Evolutionary conservation across 1,140 invertebrate genomes (phyloP).

Genomic region (fruit fly (Drosophila melanogaster)): DNA sequence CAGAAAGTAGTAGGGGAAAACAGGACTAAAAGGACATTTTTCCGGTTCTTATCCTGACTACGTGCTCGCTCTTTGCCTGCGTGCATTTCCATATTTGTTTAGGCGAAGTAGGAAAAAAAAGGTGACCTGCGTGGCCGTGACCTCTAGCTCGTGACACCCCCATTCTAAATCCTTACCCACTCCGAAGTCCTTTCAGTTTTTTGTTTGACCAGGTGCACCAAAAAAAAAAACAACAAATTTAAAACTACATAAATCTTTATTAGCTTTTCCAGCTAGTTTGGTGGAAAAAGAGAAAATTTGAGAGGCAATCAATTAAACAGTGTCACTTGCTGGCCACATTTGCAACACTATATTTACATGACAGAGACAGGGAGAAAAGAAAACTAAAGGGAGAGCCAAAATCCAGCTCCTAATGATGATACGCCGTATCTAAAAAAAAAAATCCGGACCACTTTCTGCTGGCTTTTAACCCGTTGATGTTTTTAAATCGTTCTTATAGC

Average conservation of each 20-base stretch:
- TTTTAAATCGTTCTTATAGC: neutral
- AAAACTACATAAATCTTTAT: conserved; percentile 67
- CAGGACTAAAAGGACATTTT: conserved; percentile 26
- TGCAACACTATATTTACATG: conserved; percentile 20
- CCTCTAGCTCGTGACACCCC: conserved; percentile 19
- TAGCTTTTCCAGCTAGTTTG: conserved; percentile 48
- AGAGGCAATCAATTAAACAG: conserved; percentile 69
- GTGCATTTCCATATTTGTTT: conserved; percentile 68
- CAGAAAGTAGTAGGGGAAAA: neutral
- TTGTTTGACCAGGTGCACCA: conserved; percentile 70
- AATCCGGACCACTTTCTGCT: neutral
- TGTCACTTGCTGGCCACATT: conserved; percentile 49
- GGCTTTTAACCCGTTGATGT: neutral
- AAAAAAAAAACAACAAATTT: conserved; percentile 55
- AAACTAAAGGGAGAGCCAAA: neutral
- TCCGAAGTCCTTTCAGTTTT: conserved; percentile 23
- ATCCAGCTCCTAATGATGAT: conserved; percentile 15
- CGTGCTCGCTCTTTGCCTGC: conserved; percentile 46
- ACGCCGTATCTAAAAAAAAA: neutral
- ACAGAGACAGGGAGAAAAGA: neutral
- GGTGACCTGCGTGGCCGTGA: conserved; percentile 64
- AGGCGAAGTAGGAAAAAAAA: conserved; percentile 49
- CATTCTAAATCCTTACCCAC: conserved; percentile 31
- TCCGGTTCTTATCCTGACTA: conserved; percentile 31
- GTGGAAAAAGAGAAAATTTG: conserved; percentile 10